Evolutionary conservation across 2,797 vertebrate species (phyloP), one percentile per base, ranked within the genome.

Genomic region (Paedocypris micromegethes): DNA sequence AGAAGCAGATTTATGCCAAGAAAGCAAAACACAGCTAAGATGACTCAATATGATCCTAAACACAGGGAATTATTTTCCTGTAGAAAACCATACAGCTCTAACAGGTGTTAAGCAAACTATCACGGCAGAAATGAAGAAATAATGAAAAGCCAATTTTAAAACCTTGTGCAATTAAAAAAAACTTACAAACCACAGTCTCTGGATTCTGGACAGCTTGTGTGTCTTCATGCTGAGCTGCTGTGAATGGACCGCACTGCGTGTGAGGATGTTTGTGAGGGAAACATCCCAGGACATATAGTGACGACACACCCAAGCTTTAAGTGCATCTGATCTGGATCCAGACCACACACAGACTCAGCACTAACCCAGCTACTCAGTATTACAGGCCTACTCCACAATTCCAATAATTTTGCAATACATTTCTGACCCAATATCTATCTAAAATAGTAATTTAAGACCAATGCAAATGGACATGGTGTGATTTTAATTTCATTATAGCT

Each of bases 141-240:
- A 23, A 23, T 23, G 23, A 23, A 23, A 23, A 23, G 23, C 23
- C 23, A 23, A 23, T 23, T 23, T 23, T 23, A 23, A 23, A 23
- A 23, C 23, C 23, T 23, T 52, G 58, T 42, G 41, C 61, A 65
- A 49, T 23, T 23, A 76, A 4, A 48, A 65, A 45, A 49, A 46
- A 93, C 96, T 95, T 87, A 98, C 96, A 91, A 82, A 91, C 91
- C 93, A 97, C 56, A 96, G 78, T 59, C 84, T 92, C 83, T 89
- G 90, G 84, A 92, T 84, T 77, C 90, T 80, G 64, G 92, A 92
- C 78, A 94, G 81, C 80, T 91, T 92, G 78, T 88, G 86, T 57
- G 86, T 82, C 67, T 88, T 92, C 94, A 95, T 98, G 64, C 81
- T 84, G 81, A 79, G 43, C 6, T 53, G 70, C 6, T 38, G 50